phyloP scores from a whole-genome alignment of 2,888 invertebrate genomes.

The Cheilosia impressa region DNA sequence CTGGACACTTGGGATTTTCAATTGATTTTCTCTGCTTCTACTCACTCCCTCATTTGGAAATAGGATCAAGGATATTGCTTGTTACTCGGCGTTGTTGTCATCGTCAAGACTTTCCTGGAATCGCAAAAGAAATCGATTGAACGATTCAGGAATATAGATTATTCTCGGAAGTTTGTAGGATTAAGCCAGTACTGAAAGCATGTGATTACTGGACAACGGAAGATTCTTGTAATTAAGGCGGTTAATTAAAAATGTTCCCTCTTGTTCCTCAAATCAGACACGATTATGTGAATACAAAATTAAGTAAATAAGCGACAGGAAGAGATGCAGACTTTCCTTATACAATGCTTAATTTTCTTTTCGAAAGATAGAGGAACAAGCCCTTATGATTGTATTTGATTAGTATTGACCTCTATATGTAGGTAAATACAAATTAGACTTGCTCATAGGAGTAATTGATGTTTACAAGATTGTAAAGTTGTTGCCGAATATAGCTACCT shows the following conservation, averaged over 20 bases:
- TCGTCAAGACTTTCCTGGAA: conserved; percentile 5
- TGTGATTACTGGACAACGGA: conserved; percentile 21
- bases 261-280: conserved; percentile 12
- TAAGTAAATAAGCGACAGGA: too few species aligned
- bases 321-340: too few species aligned
- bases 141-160: conserved; percentile 24
- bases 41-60: not conserved
- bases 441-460: too few species aligned
- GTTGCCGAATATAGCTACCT: too few species aligned
- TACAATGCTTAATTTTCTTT: too few species aligned
- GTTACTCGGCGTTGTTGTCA: not conserved
- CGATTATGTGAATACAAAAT: too few species aligned
- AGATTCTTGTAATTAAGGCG: conserved; percentile 39
- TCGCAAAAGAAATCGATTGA: conserved; percentile 23
- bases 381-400: not conserved
- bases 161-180: conserved; percentile 17
- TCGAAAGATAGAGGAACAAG: not conserved
- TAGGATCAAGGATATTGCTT: conserved; percentile 10
- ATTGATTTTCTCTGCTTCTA: conserved; percentile 37
- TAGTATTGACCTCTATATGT: too few species aligned
- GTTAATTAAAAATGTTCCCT: conserved; percentile 38
- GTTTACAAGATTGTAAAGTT: too few species aligned
- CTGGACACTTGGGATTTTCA: conserved; percentile 26
- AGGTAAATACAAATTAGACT: too few species aligned
- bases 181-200: conserved; percentile 5